These are phyloP conservation scores for Echinarachnius parma DNA, from an alignment of 53 echinoderm and acorn worm genomes.

Conservation along the genomic window DNA sequence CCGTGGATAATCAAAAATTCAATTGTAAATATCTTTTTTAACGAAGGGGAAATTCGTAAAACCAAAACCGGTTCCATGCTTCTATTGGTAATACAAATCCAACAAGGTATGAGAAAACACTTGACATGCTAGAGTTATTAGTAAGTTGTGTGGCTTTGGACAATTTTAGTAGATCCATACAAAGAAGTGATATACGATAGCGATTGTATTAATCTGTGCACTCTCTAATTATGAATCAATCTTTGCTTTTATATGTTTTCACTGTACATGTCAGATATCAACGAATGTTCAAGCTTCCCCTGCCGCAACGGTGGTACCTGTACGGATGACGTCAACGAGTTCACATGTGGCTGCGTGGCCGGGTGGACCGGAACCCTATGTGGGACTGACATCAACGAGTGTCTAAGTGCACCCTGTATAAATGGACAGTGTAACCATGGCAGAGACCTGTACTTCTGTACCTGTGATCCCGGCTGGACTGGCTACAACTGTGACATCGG, in stretches of 20 bases:
- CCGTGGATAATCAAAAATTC: too few relatives aligned
- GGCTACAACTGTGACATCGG: conserved; percentile 10
- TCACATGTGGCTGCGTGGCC: neutral
- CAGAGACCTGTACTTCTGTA: conserved; percentile 27
- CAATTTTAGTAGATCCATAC: too few relatives aligned
- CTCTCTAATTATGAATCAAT: neutral
- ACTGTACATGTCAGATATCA: conserved; percentile 1
- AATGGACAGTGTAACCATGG: conserved; percentile 8
- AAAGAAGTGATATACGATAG: too few relatives aligned
- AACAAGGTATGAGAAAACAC: too few relatives aligned
- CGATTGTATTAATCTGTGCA: too few relatives aligned
- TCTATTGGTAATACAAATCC: too few relatives aligned
- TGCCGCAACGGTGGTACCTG: neutral
- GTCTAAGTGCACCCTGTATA: conserved; percentile 16
- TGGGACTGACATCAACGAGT: conserved; percentile 10
- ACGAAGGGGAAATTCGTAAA: too few relatives aligned
- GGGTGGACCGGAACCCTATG: neutral
- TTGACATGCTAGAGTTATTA: too few relatives aligned
- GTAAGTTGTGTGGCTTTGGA: too few relatives aligned
- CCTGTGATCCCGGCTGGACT: conserved; percentile 19
- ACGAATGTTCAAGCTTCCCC: conserved; percentile 20
- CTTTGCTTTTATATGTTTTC: neutral
- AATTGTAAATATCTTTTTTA: too few relatives aligned
- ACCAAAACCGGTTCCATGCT: too few relatives aligned
- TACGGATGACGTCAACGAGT: neutral